Evolutionary conservation across 1,140 invertebrate species (phyloP).

Genomic region (Bombus soroeensis): DNA sequence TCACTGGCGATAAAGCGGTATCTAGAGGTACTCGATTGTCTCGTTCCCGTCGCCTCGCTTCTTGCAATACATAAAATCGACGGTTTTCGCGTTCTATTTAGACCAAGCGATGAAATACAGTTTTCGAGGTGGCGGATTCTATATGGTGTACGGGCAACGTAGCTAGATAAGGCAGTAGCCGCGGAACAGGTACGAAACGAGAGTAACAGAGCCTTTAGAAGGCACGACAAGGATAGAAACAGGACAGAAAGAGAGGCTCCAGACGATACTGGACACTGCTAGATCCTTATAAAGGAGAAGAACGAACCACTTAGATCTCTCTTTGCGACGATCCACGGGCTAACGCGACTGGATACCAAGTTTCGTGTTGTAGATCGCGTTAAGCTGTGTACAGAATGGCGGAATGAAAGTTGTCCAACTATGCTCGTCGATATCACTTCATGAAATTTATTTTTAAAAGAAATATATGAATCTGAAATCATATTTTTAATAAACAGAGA

Average conservation of each 20-base stretch:
- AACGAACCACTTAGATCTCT: slow-evolving; percentile 53
- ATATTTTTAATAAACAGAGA: no score
- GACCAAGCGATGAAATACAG: background rate
- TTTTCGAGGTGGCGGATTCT: slow-evolving; percentile 22
- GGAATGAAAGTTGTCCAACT: background rate
- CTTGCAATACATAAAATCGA: background rate
- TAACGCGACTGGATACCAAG: slow-evolving; percentile 10
- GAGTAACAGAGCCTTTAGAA: slow-evolving; percentile 23
- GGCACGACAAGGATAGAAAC: slow-evolving; percentile 13
- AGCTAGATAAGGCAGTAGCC: slow-evolving; percentile 41
- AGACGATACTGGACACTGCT: slow-evolving; percentile 52
- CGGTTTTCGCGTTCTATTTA: background rate
- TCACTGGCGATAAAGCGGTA: slow-evolving; percentile 41
- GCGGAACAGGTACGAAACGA: slow-evolving; percentile 37
- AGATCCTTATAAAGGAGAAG: slow-evolving; percentile 66
- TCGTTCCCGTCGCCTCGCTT: background rate
- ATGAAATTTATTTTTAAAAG: no score
- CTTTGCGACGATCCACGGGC: slow-evolving; percentile 3
- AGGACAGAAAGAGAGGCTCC: slow-evolving; percentile 4
- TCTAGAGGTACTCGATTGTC: slow-evolving; percentile 32
- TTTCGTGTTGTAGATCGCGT: background rate
- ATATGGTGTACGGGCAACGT: background rate
- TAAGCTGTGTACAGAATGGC: background rate
- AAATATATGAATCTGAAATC: no score
- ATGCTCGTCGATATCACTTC: background rate